Percentiles rank a stretch among this genome's conserved stretches.
Evolutionary conservation across 2,113 vertebrate genomes (phyloP).

Genomic region (Synchiropus splendidus): DNA sequence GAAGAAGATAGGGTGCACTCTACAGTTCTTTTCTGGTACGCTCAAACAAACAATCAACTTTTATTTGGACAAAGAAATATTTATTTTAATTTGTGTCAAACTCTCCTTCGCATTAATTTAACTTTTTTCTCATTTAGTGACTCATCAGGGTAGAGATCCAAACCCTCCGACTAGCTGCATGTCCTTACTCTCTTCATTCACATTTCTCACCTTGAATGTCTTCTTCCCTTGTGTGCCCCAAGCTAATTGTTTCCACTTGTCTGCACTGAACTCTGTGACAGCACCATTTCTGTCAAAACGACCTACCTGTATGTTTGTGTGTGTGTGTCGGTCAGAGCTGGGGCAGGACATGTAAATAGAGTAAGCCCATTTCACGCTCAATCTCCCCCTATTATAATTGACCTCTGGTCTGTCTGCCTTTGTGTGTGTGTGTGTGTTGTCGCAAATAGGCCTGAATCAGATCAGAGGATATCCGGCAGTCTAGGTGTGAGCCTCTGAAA

Average conservation of each 20-base stretch:
- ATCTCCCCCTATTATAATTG: conserved; percentile 38
- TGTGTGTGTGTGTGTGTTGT: conserved; percentile 6
- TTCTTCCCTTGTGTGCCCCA: conserved; percentile 24
- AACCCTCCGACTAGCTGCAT: too few relatives aligned
- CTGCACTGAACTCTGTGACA: conserved; percentile 51
- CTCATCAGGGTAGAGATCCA: too few relatives aligned
- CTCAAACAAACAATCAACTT: too few relatives aligned
- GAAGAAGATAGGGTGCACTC: too few relatives aligned
- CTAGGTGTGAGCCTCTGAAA: conserved; percentile 29
- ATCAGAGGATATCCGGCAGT: conserved; percentile 44
- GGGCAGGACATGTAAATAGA: conserved; percentile 37
- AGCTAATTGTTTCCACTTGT: conserved; percentile 79
- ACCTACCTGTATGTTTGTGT: conserved; percentile 20
- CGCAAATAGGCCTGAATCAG: too few relatives aligned
- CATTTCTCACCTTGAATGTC: neutral
- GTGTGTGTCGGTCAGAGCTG: conserved; percentile 10
- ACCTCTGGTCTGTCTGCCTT: conserved; percentile 20
- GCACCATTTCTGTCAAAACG: conserved; percentile 44
- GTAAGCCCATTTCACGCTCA: conserved; percentile 43
- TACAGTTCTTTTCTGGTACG: too few relatives aligned
- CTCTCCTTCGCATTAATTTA: too few relatives aligned
- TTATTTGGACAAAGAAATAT: too few relatives aligned
- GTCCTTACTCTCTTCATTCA: neutral
- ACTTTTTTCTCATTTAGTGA: too few relatives aligned
- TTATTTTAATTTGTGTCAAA: too few relatives aligned